Percentiles rank a stretch among this genome's conserved stretches.
phyloP scores from a whole-genome alignment of 1,140 invertebrate species.

The Anagrus nilaparvatae region DNA sequence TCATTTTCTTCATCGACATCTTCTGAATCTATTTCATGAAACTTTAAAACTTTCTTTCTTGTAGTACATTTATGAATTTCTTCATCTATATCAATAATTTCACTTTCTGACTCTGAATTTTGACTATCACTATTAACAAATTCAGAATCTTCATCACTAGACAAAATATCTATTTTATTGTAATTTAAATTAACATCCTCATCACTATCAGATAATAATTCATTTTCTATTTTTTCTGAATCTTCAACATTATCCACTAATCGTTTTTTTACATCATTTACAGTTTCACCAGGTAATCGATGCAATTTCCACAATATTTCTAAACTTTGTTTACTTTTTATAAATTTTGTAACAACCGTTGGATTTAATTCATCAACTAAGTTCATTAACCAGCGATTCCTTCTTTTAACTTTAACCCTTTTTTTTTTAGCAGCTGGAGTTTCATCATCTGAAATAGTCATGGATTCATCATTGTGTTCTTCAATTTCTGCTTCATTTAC shows the following conservation, averaged over 20 bases:
- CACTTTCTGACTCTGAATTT: not conserved
- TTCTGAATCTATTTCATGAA: not conserved
- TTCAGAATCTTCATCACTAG: no score
- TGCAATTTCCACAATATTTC: slow-evolving; percentile 13
- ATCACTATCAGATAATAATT: not conserved
- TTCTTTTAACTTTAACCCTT: not conserved
- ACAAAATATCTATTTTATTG: no score
- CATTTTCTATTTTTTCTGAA: not conserved
- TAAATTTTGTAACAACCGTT: slow-evolving; percentile 1
- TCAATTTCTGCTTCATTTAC: not conserved
- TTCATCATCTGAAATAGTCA: slow-evolving; percentile 6
- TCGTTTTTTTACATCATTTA: slow-evolving; percentile 8
- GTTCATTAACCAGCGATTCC: slow-evolving; percentile 1
- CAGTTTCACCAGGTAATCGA: slow-evolving; percentile 11
- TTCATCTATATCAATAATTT: not conserved
- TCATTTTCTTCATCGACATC: not conserved
- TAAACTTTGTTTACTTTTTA: slow-evolving; percentile 10
- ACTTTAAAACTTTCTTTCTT: slow-evolving; percentile 3
- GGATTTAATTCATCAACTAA: not conserved
- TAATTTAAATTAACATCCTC: not conserved
- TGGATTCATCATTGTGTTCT: not conserved
- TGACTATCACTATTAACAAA: no score
- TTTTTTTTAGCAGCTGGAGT: not conserved
- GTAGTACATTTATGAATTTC: not conserved
- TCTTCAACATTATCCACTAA: not conserved